Evolutionary conservation across 2,113 vertebrate genomes (phyloP).

Genomic region (Coptodon rendalli): DNA sequence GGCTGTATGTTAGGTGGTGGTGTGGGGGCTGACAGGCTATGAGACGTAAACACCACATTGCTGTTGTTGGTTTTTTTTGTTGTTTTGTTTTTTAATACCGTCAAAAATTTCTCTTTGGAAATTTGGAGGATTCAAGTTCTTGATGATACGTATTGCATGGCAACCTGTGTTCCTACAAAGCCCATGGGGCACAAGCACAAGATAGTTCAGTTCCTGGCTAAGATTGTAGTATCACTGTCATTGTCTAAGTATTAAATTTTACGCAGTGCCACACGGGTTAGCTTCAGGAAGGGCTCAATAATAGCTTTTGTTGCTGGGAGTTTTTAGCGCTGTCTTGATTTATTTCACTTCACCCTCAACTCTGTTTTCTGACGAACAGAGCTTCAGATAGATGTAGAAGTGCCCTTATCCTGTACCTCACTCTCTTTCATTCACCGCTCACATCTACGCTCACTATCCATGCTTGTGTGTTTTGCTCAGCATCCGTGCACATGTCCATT

Average conservation of each 20-base stretch:
- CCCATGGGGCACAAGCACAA: slow-evolving; percentile 43
- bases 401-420: slow-evolving; percentile 71
- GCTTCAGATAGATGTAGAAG: slow-evolving; percentile 68
- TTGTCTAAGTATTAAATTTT: slow-evolving; percentile 14
- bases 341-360: background rate
- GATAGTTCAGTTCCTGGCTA: background rate
- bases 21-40: background rate
- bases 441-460: background rate
- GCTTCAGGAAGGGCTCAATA: slow-evolving; percentile 23
- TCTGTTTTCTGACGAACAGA: slow-evolving; percentile 27
- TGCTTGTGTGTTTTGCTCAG: slow-evolving; percentile 1
- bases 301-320: background rate
- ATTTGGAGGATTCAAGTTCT: background rate
- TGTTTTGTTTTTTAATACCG: background rate
- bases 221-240: slow-evolving; percentile 14
- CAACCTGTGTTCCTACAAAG: slow-evolving; percentile 12
- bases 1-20: slow-evolving; percentile 24
- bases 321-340: background rate
- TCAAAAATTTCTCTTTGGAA: background rate
- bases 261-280: background rate
- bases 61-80: background rate
- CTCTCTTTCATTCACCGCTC: slow-evolving; percentile 16
- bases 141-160: background rate
- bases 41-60: background rate
- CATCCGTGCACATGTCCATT: slow-evolving; percentile 7